Percentiles rank a stretch among this genome's conserved stretches.
Conservation (phyloP, 92 coral and sea anemone genomes). For the Phenganax subtilis region DNA sequence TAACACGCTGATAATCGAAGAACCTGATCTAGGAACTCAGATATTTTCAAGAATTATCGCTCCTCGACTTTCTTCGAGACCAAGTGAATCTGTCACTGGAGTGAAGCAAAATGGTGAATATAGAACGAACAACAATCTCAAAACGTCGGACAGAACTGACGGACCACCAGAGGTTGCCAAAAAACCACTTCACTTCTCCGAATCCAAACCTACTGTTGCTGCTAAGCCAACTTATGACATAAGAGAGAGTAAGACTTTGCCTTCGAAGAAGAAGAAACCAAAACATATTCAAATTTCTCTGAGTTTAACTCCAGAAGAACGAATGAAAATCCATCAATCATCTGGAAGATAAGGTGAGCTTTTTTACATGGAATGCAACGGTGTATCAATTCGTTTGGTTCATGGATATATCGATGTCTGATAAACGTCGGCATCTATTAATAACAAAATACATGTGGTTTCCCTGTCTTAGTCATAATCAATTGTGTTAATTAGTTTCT, state of each 20-base stretch:
- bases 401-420: too few relatives aligned
- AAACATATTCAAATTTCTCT: constrained; percentile 22
- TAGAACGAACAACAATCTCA: background rate
- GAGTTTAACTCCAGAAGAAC: constrained; percentile 36
- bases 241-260: background rate
- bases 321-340: background rate
- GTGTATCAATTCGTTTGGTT: too few relatives aligned
- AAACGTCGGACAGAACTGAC: too few relatives aligned
- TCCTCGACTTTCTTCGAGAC: background rate
- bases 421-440: too few relatives aligned
- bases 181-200: too few relatives aligned
- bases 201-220: too few relatives aligned
- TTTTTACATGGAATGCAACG: background rate
- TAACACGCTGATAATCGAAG: background rate
- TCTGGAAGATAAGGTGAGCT: constrained; percentile 4
- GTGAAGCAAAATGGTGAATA: background rate
- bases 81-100: background rate
- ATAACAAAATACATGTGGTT: too few relatives aligned
- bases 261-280: background rate
- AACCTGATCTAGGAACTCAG: background rate
- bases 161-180: too few relatives aligned
- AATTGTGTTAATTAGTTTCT: too few relatives aligned
- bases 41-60: background rate
- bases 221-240: too few relatives aligned
- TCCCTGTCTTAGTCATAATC: too few relatives aligned